Base-by-base conservation (phyloP, 2,888 invertebrate genomes). In the Agrotis clavis region DNA sequence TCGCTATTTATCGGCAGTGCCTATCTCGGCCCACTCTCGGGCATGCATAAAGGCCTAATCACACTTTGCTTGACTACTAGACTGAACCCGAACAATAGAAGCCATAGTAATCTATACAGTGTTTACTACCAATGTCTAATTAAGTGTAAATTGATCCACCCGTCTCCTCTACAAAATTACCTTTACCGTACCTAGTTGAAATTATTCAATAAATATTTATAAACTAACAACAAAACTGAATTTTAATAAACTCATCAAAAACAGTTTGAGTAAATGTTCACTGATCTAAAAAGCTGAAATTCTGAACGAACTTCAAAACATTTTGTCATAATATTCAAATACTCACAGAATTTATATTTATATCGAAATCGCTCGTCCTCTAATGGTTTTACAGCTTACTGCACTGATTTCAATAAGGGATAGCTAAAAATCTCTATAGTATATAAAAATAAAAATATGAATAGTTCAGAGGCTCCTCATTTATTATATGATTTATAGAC, bases 401-500 rank as follows among this genome's bases (percentile, higher is more conserved):
- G 62, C 56, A 69, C 50, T 51, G 71, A 74, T 71, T 75, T 67
- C 56, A 80, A 64, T 71, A 67, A 60, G 61, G 71, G 21, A 48
- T 67, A 53, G 47, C 68, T 63, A 66, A 74, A 74, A 63, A 48
- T 62, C 14, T 19, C 53, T 66, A 59, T 68, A 72, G 35, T 79
- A 65, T 71, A 74, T 67, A 72, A 77, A 72, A 67, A 76, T 71
- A 76, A 77, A 73, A 79, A 65, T 72, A 74, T 77, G 79, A 87
- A 87, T 89, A 89, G 89, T 89, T 87, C 82, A 85, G 77, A 86
- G 84, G 83, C 86, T 87, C 88, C 90, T 91, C 87, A 92, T 92
- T 92, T 91, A 90, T 89, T 85, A 86, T 87, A 93, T 93, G 91
- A 93, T 93, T 94, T 91, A 94, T 94, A 89, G 91, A 91, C 89